Evolutionary conservation across 1,140 invertebrate species (phyloP), one percentile per base, ranked within the genome.

Genomic region (Musca domestica): DNA sequence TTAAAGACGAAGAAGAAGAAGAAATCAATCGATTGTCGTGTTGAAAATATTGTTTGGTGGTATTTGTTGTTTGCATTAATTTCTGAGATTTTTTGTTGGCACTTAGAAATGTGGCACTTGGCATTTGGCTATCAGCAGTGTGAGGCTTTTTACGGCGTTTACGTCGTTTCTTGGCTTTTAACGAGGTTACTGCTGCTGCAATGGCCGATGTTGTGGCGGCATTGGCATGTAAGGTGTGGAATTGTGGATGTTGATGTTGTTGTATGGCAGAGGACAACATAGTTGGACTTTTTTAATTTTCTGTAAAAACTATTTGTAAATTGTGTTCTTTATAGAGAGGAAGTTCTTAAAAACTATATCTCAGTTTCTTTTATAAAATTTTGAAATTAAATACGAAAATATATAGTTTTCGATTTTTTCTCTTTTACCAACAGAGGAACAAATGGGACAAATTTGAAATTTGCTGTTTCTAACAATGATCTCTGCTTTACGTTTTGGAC

Each of bases 91-190:
- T 22, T 41, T 52, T 67, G 41, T 41, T 67, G 23, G n/a, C n/a
- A n/a, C n/a, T n/a, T n/a, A n/a, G n/a, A n/a, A n/a, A n/a, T n/a
- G n/a, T n/a, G n/a, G n/a, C 41, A 12, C 12, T 41, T 41, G 4
- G 34, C 34, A 41, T 12, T 41, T 5, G 34, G 30, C 52, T 30
- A 70, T 71, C 69, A n/a, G 72, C 73, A 68, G 74, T 71, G 64
- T 70, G 69, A 70, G 73, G 76, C 70, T 80, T 80, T 47, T 77
- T 74, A 15, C 77, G 76, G 66, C 75, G 77, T 34, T 74, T 74
- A 34, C 77, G 74, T 0, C 56, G 56, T 69, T 78, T 80, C 71
- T 75, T 80, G 10, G 74, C 23, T 66, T 71, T 76, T 14, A 74
- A 17, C 6, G 54, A 2, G 3, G n/a, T n/a, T 49, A n/a, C 15